Conservation (phyloP, 1,140 invertebrate species). For the Drosophila melanogaster region DNA sequence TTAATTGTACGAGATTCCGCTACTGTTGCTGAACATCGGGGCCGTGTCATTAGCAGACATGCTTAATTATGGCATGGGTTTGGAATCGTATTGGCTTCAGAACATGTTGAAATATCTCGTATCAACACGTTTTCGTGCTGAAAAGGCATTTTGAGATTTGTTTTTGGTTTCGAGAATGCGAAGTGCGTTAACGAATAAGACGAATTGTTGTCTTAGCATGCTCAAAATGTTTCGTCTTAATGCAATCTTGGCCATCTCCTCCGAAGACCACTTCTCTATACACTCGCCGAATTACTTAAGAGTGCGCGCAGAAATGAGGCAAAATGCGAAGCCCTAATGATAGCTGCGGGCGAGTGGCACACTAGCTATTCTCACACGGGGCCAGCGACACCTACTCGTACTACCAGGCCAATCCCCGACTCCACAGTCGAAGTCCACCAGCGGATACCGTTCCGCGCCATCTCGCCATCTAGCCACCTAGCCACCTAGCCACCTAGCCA, state of each 20-base stretch:
- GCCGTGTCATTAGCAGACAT: constrained; percentile 54
- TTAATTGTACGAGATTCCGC: constrained; percentile 56
- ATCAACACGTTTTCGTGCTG: constrained; percentile 46
- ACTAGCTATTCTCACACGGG: constrained; percentile 55
- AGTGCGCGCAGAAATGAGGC: constrained; percentile 47
- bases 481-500: constrained; percentile 21
- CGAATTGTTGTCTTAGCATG: constrained; percentile 29
- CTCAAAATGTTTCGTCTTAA: constrained; percentile 26
- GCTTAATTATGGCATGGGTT: constrained; percentile 47
- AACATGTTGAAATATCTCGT: constrained; percentile 49
- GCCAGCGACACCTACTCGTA: constrained; percentile 45
- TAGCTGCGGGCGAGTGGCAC: constrained; percentile 43
- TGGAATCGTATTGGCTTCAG: constrained; percentile 28
- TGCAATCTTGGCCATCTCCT: constrained; percentile 26
- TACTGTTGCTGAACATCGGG: constrained; percentile 51
- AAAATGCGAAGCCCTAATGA: constrained; percentile 62
- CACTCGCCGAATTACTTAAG: constrained; percentile 47
- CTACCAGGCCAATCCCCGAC: constrained; percentile 11
- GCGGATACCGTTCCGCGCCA: constrained; percentile 71
- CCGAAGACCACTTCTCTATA: constrained; percentile 33
- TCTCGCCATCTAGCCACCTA: constrained; percentile 67
- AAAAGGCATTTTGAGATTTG: constrained; percentile 15
- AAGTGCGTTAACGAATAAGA: constrained; percentile 22
- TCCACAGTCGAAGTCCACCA: constrained; percentile 14
- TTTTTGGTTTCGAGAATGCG: constrained; percentile 2